Evolutionary conservation across 2,888 invertebrate genomes (phyloP).

Genomic region (Ctena decussata): DNA sequence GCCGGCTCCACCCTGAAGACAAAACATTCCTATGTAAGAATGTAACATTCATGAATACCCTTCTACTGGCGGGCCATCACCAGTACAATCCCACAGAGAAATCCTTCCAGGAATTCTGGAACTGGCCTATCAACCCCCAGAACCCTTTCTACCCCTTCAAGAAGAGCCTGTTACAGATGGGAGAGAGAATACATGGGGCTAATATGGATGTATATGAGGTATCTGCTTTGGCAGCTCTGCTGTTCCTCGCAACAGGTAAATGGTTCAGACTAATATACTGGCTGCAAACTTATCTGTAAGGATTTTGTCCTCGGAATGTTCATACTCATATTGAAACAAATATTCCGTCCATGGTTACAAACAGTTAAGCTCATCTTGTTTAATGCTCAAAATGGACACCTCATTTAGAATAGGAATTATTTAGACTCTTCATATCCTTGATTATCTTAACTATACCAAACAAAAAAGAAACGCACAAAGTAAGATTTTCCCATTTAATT

Average conservation of each 20-base stretch:
- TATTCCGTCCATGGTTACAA: too few relatives aligned
- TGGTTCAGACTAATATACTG: too few relatives aligned
- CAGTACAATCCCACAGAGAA: slow-evolving; percentile 57
- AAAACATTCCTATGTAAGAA: slow-evolving; percentile 60
- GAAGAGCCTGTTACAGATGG: slow-evolving; percentile 60
- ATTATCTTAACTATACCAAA: too few relatives aligned
- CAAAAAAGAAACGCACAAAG: too few relatives aligned
- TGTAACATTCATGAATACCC: slow-evolving; percentile 54
- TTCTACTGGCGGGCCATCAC: slow-evolving; percentile 59
- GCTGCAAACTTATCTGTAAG: too few relatives aligned
- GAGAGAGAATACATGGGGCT: slow-evolving; percentile 61
- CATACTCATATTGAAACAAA: too few relatives aligned
- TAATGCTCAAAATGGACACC: too few relatives aligned
- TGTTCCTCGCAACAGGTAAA: slow-evolving; percentile 65
- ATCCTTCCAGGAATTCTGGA: slow-evolving; percentile 68
- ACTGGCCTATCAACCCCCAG: slow-evolving; percentile 65
- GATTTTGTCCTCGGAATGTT: too few relatives aligned
- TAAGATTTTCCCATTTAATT: too few relatives aligned
- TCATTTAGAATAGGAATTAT: too few relatives aligned
- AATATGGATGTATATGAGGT: slow-evolving; percentile 67
- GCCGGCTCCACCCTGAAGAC: slow-evolving; percentile 60
- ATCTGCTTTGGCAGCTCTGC: slow-evolving; percentile 53
- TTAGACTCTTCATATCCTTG: too few relatives aligned
- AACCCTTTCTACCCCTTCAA: slow-evolving; percentile 69
- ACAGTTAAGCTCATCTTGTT: too few relatives aligned